Conservation (phyloP, 2,888 invertebrate genomes). For the Ichneumon xanthorius region DNA sequence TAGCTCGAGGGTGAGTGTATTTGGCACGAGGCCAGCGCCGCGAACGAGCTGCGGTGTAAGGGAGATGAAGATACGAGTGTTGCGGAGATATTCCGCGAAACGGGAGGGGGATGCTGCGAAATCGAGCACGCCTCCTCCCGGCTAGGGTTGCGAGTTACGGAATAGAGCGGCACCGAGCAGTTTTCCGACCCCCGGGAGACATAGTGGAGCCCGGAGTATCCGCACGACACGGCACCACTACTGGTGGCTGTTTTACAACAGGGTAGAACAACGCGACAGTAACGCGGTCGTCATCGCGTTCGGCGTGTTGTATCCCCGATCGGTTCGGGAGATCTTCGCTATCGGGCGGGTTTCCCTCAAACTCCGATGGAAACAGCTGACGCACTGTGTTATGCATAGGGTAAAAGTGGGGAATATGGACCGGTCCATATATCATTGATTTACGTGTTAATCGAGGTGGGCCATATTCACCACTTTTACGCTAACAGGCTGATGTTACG, state of each 20-base stretch:
- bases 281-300: slow-evolving; percentile 34
- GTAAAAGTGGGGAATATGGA: too few relatives aligned
- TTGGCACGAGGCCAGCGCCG: slow-evolving; percentile 13
- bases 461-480: too few relatives aligned
- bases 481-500: background rate
- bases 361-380: slow-evolving; percentile 30
- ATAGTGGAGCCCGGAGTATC: slow-evolving; percentile 64
- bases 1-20: slow-evolving; percentile 23
- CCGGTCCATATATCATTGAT: too few relatives aligned
- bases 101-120: slow-evolving; percentile 13
- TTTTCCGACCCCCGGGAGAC: slow-evolving; percentile 68
- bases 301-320: slow-evolving; percentile 34
- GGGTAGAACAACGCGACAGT: slow-evolving; percentile 11
- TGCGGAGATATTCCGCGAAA: slow-evolving; percentile 36
- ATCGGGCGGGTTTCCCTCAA: slow-evolving; percentile 7
- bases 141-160: slow-evolving; percentile 65
- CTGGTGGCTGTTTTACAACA: background rate
- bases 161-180: slow-evolving; percentile 57
- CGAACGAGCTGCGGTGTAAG: background rate
- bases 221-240: slow-evolving; percentile 21
- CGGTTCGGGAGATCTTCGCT: slow-evolving; percentile 24
- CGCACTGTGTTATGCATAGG: slow-evolving; percentile 19
- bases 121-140: slow-evolving; percentile 31
- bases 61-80: slow-evolving; percentile 13
- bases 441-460: too few relatives aligned